A percentile compares a stretch with the other conserved stretches of the same genome.
Evolutionary conservation across 2,888 invertebrate genomes (phyloP).

Genomic region (Synanthedon vespiformis): DNA sequence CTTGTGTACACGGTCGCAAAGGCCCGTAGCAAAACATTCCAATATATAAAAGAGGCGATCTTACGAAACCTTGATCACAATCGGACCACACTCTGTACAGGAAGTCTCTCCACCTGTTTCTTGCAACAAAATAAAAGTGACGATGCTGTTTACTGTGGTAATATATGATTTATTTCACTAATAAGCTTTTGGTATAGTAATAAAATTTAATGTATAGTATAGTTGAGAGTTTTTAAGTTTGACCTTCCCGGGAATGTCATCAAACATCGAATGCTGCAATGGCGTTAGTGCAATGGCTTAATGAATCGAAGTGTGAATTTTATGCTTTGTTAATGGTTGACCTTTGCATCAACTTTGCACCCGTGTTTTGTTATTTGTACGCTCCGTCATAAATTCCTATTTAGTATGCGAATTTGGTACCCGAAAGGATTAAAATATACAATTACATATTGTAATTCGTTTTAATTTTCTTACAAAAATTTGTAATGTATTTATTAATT

Average conservation of each 20-base stretch:
- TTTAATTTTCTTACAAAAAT: no score
- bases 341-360: slow-evolving; percentile 14
- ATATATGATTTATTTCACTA: neutral
- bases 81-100: slow-evolving; percentile 57
- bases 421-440: no score
- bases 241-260: neutral
- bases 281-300: neutral
- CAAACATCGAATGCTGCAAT: neutral
- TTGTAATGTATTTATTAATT: no score
- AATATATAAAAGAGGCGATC: slow-evolving; percentile 55
- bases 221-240: no score
- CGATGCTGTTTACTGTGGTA: slow-evolving; percentile 31
- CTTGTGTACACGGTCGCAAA: slow-evolving; percentile 13
- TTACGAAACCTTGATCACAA: slow-evolving; percentile 64
- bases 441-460: no score
- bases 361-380: neutral
- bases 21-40: slow-evolving; percentile 37
- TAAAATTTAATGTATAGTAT: no score
- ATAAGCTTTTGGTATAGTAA: neutral
- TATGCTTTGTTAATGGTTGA: slow-evolving; percentile 13
- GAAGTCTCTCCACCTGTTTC: slow-evolving; percentile 45
- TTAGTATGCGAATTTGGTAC: no score
- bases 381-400: no score
- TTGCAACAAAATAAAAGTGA: slow-evolving; percentile 15
- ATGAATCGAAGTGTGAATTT: slow-evolving; percentile 14